Evolutionary conservation across 2,888 invertebrate species (phyloP).

Genomic region (Cephus runcator): DNA sequence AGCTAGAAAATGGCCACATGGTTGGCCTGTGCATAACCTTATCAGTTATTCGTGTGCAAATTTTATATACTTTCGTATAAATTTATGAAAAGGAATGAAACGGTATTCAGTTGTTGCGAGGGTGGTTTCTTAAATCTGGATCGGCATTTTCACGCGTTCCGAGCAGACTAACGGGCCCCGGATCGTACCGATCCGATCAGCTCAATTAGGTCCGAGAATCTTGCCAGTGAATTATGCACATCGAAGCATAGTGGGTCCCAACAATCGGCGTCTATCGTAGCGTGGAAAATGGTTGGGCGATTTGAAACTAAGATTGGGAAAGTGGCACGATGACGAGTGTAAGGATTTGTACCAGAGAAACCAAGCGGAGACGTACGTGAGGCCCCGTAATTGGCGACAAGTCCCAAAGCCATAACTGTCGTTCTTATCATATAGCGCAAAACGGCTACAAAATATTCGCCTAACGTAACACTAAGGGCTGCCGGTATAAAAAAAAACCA

Average conservation of each 20-base stretch:
- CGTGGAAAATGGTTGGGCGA: conserved; percentile 18
- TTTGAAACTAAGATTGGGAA: conserved; percentile 18
- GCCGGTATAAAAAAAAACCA: not conserved
- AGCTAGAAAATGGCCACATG: not conserved
- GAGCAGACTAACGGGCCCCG: conserved; percentile 21
- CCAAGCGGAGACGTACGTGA: not conserved
- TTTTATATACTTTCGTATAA: not conserved
- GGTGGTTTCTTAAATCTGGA: conserved; percentile 13
- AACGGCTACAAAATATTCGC: not conserved
- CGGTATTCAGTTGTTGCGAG: not conserved
- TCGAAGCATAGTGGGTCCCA: conserved; percentile 6
- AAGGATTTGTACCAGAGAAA: not conserved
- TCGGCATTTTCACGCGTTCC: conserved; percentile 22
- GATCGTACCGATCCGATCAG: conserved; percentile 13
- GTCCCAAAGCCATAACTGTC: not conserved
- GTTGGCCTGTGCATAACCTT: not conserved
- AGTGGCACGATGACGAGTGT: conserved; percentile 6
- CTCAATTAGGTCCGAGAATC: conserved; percentile 3
- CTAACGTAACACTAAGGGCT: not conserved
- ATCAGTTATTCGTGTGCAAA: not conserved
- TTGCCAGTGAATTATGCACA: conserved; percentile 8
- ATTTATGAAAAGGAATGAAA: not conserved
- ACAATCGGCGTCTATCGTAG: conserved; percentile 25
- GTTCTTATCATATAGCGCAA: not conserved
- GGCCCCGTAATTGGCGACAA: not conserved